A percentile compares a stretch with the other conserved stretches of the same genome.
phyloP scores from a whole-genome alignment of 1,140 invertebrate genomes.

The Temnothorax nylanderi region DNA sequence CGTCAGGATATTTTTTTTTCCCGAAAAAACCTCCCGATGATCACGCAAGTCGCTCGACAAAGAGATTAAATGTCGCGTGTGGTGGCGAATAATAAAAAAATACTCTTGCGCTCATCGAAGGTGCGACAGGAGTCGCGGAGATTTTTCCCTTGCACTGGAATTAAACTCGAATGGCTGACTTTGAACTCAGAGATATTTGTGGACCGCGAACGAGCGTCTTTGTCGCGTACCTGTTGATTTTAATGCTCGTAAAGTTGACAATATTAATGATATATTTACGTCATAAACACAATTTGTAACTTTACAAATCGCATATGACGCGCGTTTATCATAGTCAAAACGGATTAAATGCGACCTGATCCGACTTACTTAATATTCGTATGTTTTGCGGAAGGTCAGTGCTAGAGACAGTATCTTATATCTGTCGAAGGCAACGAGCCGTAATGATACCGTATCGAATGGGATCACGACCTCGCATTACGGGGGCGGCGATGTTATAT shows the following conservation, averaged over 20 bases:
- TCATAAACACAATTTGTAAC: background rate
- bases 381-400: background rate
- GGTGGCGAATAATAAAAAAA: background rate
- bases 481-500: background rate
- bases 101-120: background rate
- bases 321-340: background rate
- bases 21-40: background rate
- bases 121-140: background rate
- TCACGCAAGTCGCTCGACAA: background rate
- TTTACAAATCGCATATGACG: too few species aligned
- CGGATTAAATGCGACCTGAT: background rate
- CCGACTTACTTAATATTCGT: background rate
- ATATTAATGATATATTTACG: background rate
- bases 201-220: constrained; percentile 19
- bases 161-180: background rate
- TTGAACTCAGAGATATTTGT: background rate
- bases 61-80: background rate
- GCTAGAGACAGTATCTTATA: background rate
- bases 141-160: background rate
- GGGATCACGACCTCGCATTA: constrained; percentile 34
- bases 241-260: background rate
- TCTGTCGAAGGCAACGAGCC: constrained; percentile 15
- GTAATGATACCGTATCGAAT: constrained; percentile 21
- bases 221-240: constrained; percentile 32
- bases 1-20: background rate